A percentile compares a stretch with the other conserved stretches of the same genome.
Conservation (phyloP, 2,113 vertebrate species). For the Cariama cristata region DNA sequence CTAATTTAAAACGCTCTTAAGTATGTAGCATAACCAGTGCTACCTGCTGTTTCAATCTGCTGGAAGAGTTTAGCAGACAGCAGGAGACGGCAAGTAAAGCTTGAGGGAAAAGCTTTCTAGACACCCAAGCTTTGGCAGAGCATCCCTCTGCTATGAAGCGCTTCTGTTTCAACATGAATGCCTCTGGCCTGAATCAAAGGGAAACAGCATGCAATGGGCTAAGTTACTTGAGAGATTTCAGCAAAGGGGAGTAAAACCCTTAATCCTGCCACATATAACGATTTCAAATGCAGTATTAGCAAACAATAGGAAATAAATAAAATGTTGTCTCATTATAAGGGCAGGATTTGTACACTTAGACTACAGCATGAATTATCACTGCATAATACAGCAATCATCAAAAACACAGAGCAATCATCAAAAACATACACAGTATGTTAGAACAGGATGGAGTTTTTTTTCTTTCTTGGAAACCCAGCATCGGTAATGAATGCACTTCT, state of each 20-base stretch:
- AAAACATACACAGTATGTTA: conserved; percentile 31
- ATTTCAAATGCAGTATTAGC: not conserved
- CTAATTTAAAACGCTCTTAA: conserved; percentile 70
- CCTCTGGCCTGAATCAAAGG: conserved; percentile 29
- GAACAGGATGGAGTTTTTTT: conserved; percentile 27
- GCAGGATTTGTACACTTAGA: not conserved
- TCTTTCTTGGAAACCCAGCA: conserved; percentile 12
- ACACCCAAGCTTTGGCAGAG: conserved; percentile 49
- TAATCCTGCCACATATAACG: not conserved
- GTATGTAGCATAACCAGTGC: conserved; percentile 47
- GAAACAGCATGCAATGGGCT: conserved; percentile 6
- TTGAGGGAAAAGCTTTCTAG: conserved; percentile 40
- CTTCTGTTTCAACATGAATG: conserved; percentile 25
- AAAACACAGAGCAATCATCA: conserved; percentile 34
- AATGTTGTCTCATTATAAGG: conserved; percentile 1
- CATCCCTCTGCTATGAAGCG: not conserved
- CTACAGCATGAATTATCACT: conserved; percentile 54
- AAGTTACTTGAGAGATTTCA: conserved; percentile 25
- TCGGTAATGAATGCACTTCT: not conserved
- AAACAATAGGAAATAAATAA: conserved; percentile 19
- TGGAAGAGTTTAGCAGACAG: conserved; percentile 64
- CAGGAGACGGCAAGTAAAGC: conserved; percentile 59
- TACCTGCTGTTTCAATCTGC: conserved; percentile 70
- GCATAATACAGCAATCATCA: conserved; percentile 40
- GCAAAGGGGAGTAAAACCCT: conserved; percentile 8